These are phyloP conservation scores for Cyrtonyx montezumae DNA, from an alignment of 2,113 vertebrate genomes.

Conservation along the genomic window DNA sequence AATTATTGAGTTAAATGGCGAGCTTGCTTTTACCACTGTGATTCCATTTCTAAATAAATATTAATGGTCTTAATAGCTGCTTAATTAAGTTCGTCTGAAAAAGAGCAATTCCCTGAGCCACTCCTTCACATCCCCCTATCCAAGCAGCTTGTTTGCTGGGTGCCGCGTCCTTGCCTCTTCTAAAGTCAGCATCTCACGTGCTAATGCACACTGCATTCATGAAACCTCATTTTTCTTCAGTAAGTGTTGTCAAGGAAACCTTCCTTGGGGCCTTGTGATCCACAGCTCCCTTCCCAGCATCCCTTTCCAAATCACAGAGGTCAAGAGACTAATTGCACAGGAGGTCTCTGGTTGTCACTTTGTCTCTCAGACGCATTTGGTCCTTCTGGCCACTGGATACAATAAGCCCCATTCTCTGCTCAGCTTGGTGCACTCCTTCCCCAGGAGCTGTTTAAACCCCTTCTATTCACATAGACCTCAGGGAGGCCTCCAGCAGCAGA, in stretches of 20 bases:
- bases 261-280: conserved; percentile 46
- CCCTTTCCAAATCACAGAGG: conserved; percentile 17
- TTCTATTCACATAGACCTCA: not conserved
- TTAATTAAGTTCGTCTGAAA: conserved; percentile 38
- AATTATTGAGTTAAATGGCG: not conserved
- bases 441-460: not conserved
- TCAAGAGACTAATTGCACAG: conserved; percentile 67
- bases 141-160: rapidly evolving
- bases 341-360: conserved; percentile 28
- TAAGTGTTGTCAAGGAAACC: conserved; percentile 73
- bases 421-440: not conserved
- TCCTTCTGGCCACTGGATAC: conserved; percentile 17
- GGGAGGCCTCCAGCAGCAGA: not conserved
- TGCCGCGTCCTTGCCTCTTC: not conserved
- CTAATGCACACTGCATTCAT: not conserved
- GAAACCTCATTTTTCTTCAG: conserved; percentile 56
- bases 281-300: conserved; percentile 36
- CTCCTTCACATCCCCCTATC: not conserved
- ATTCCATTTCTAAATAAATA: conserved; percentile 8
- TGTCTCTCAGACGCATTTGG: conserved; percentile 16
- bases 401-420: conserved; percentile 28
- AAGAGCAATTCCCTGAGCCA: not conserved
- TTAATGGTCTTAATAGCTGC: not conserved
- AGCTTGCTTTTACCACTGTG: not conserved
- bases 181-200: not conserved